Evolutionary conservation across 2,888 invertebrate species (phyloP).

Genomic region (Pachydiplax longipennis): DNA sequence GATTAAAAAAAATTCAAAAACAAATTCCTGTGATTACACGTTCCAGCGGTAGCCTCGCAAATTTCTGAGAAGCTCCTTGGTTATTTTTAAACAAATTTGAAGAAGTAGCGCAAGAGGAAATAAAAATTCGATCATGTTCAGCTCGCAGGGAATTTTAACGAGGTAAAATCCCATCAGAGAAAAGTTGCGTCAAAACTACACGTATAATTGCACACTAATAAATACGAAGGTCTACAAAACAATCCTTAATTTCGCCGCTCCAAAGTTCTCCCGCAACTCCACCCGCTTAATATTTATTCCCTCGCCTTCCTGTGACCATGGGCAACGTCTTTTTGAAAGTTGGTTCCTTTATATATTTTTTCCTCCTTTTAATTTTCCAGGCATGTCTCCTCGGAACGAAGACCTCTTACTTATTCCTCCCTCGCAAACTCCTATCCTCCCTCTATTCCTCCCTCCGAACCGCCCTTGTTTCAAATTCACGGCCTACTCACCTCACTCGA

Average conservation of each 20-base stretch:
- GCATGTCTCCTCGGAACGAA: slow-evolving; percentile 42
- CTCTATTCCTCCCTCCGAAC: background rate
- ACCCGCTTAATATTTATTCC: slow-evolving; percentile 36
- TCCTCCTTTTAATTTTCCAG: slow-evolving; percentile 37
- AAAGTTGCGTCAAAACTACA: background rate
- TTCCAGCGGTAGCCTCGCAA: too few relatives aligned
- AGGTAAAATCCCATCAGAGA: background rate
- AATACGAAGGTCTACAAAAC: background rate
- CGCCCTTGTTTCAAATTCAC: slow-evolving; percentile 38
- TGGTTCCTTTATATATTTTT: slow-evolving; percentile 12
- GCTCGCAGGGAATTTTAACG: background rate
- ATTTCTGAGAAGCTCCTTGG: too few relatives aligned
- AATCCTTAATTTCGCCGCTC: background rate
- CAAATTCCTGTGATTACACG: too few relatives aligned
- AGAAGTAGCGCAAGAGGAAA: too few relatives aligned
- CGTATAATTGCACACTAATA: background rate
- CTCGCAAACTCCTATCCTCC: slow-evolving; percentile 34
- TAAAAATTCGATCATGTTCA: too few relatives aligned
- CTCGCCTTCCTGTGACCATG: slow-evolving; percentile 31
- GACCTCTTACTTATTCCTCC: slow-evolving; percentile 37
- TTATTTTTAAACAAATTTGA: too few relatives aligned
- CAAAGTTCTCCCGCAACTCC: background rate
- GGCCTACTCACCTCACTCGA: slow-evolving; percentile 11
- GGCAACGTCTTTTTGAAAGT: slow-evolving; percentile 42
- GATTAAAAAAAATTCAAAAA: too few relatives aligned